Evolutionary conservation across 1,140 invertebrate genomes (phyloP).

Genomic region (Drosophila sproati): DNA sequence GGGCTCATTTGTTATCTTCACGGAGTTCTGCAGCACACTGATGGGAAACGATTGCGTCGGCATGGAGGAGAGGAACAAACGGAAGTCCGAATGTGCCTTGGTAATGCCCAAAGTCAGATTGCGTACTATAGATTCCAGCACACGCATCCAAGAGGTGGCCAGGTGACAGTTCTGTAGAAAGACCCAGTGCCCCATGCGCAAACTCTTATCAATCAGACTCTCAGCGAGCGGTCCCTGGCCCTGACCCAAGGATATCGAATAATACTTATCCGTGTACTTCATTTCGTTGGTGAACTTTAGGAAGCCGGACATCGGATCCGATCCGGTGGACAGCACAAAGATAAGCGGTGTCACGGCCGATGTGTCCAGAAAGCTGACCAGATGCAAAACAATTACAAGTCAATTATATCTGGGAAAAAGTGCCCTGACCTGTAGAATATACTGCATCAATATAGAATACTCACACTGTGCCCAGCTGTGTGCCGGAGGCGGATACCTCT

Average conservation of each 20-base stretch:
- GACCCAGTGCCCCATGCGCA: conserved; percentile 91
- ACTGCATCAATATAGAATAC: conserved; percentile 74
- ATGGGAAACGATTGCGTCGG: conserved; percentile 94
- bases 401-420: background rate
- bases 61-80: conserved; percentile 95
- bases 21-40: conserved; percentile 94
- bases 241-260: conserved; percentile 95
- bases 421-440: background rate
- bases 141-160: conserved; percentile 95
- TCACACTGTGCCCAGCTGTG: conserved; percentile 88
- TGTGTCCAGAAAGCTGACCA: conserved; percentile 89
- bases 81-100: conserved; percentile 89
- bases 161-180: conserved; percentile 96
- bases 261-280: conserved; percentile 90
- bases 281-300: conserved; percentile 92
- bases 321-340: conserved; percentile 95
- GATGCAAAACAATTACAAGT: conserved; percentile 25
- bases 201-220: conserved; percentile 90
- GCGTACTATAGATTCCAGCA: conserved; percentile 89
- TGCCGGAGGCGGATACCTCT: conserved; percentile 88
- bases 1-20: conserved; percentile 97
- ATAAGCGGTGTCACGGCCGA: conserved; percentile 91
- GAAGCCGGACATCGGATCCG: conserved; percentile 94
- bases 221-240: conserved; percentile 95
- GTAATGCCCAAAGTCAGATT: conserved; percentile 88